These are phyloP conservation scores for Drosophila sechellia DNA, from an alignment of 1,140 invertebrate species.

Conservation along the genomic window DNA sequence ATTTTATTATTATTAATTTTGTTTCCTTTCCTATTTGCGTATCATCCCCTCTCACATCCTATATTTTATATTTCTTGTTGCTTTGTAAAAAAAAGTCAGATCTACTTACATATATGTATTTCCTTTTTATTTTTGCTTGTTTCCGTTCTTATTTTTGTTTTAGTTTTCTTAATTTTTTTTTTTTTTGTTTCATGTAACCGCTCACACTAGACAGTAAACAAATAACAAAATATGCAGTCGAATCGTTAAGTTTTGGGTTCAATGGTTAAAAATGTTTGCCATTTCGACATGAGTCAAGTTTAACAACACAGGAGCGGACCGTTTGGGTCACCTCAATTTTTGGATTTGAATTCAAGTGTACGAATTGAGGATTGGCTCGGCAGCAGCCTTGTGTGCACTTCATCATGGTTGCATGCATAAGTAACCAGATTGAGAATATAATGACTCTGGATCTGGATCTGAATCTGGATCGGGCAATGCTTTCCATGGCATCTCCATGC, in stretches of 20 bases:
- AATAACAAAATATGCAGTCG: conserved; percentile 50
- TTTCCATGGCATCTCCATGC: conserved; percentile 1
- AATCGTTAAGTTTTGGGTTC: conserved; percentile 20
- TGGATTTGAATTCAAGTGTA: no score
- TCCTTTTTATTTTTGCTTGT: not conserved
- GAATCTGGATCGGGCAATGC: conserved; percentile 4
- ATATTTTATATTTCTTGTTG: conserved; percentile 9
- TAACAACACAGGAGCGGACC: conserved; percentile 36
- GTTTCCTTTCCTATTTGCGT: conserved; percentile 7
- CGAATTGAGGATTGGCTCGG: not conserved
- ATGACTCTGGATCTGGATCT: not conserved
- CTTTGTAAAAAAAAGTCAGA: conserved; percentile 64
- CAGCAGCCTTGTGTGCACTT: not conserved
- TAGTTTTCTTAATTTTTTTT: not conserved
- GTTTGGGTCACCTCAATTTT: not conserved
- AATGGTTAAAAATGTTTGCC: conserved; percentile 1
- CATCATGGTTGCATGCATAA: conserved; percentile 4
- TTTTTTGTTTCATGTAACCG: conserved; percentile 60
- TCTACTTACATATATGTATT: conserved; percentile 46
- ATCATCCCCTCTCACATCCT: not conserved
- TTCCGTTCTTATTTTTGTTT: conserved; percentile 15
- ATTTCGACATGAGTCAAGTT: conserved; percentile 23
- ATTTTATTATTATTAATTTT: conserved; percentile 22
- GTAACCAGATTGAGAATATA: conserved; percentile 1
- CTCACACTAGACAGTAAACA: conserved; percentile 56